phyloP scores from a whole-genome alignment of 2,888 invertebrate genomes.

The Siphlonurus alternatus region DNA sequence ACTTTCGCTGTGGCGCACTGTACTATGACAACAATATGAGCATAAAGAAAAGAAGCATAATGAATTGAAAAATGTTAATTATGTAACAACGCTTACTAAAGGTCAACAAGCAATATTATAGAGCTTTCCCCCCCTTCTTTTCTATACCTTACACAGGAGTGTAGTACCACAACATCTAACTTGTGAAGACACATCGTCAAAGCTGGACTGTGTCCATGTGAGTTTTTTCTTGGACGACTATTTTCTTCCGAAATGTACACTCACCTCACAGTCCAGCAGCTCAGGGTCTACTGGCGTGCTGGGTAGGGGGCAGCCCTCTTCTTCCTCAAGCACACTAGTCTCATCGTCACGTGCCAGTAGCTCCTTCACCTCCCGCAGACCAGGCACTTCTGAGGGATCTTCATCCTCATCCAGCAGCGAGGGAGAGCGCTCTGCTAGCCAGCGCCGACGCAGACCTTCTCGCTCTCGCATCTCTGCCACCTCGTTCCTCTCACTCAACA shows the following conservation, averaged over 20 bases:
- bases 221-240: no score
- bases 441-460: not conserved
- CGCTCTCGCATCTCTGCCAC: not conserved
- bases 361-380: constrained; percentile 8
- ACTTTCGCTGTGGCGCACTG: no score
- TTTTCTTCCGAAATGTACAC: not conserved
- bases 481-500: no score
- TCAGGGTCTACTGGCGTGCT: constrained; percentile 69
- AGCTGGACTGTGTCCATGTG: not conserved
- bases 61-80: not conserved
- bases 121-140: no score
- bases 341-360: constrained; percentile 13
- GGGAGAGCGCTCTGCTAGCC: not conserved
- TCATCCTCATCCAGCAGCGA: not conserved
- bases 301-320: constrained; percentile 67
- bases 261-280: constrained; percentile 59
- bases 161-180: not conserved
- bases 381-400: not conserved
- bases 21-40: no score
- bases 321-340: constrained; percentile 37
- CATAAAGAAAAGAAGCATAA: no score
- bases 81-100: not conserved
- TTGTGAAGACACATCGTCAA: not conserved
- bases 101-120: not conserved
- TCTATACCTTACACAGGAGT: no score